These are phyloP conservation scores for Adineta ricciae DNA, from an alignment of 2,888 invertebrate genomes.

Conservation along the genomic window DNA sequence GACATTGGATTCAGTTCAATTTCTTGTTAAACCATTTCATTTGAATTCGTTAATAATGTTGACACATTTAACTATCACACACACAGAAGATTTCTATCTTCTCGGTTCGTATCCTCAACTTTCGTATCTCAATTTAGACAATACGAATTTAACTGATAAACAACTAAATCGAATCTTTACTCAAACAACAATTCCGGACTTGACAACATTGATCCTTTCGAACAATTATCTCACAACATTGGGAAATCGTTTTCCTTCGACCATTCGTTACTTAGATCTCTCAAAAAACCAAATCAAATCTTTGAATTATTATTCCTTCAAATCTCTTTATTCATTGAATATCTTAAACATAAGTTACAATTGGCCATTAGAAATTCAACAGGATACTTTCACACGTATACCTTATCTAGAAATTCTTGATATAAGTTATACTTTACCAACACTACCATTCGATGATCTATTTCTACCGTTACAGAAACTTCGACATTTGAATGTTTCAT, in stretches of 20 bases:
- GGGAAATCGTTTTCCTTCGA: not conserved
- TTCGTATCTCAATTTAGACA: not conserved
- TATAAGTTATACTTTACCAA: not conserved
- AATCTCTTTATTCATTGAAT: not conserved
- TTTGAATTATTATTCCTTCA: conserved; percentile 7
- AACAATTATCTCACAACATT: not conserved
- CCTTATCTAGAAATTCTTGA: conserved; percentile 22
- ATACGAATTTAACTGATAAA: not conserved
- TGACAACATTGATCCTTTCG: not conserved
- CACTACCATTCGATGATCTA: not conserved
- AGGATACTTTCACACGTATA: conserved; percentile 14
- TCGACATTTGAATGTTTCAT: not conserved
- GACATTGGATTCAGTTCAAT: not conserved
- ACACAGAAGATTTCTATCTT: not conserved
- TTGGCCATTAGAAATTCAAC: not conserved
- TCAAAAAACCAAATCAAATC: conserved; percentile 3
- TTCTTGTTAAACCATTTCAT: not conserved
- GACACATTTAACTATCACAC: conserved; percentile 6
- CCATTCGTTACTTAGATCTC: conserved; percentile 14
- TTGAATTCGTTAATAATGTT: not conserved
- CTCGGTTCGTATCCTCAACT: not conserved
- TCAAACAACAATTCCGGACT: not conserved
- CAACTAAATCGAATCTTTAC: not conserved
- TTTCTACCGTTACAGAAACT: conserved; percentile 8
- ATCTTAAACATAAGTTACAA: conserved; percentile 2